Percentiles rank a stretch among this genome's conserved stretches.
Conservation (phyloP, 2,797 vertebrate species). For the Peromyscus attwateri region DNA sequence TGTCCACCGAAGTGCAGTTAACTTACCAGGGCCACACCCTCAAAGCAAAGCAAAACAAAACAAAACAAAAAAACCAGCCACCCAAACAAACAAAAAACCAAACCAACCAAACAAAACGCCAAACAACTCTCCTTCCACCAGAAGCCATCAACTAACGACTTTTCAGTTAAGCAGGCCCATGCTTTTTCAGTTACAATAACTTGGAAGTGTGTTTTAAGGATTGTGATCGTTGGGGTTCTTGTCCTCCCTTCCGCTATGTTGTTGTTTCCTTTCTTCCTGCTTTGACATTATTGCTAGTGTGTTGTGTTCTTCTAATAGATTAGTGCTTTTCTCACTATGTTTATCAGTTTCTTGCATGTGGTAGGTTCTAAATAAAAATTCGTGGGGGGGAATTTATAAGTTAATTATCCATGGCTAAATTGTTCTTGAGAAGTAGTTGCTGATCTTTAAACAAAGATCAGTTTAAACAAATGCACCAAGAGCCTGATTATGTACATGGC, state of each 20-base stretch:
- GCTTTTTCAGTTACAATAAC: not conserved
- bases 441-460: not conserved
- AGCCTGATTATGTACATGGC: not conserved
- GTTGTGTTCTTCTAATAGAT: not conserved
- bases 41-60: too few species aligned
- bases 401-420: slow-evolving; percentile 48
- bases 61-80: too few species aligned
- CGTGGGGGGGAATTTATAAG: slow-evolving; percentile 45
- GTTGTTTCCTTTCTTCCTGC: not conserved
- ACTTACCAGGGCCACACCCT: not conserved
- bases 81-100: too few species aligned
- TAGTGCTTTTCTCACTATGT: not conserved
- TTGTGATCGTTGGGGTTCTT: not conserved
- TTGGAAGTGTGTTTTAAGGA: slow-evolving; percentile 11
- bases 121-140: not conserved
- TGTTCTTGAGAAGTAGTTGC: slow-evolving; percentile 43
- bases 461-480: not conserved
- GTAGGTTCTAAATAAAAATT: slow-evolving; percentile 27
- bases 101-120: too few species aligned
- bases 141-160: not conserved
- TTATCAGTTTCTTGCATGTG: not conserved
- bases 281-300: slow-evolving; percentile 48
- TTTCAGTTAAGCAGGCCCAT: not conserved
- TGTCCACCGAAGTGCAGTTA: not conserved
- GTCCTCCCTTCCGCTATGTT: not conserved